Percentiles rank a stretch among this genome's conserved stretches.
Conservation (phyloP, 2,113 vertebrate genomes). For the Brachirus orientalis region DNA sequence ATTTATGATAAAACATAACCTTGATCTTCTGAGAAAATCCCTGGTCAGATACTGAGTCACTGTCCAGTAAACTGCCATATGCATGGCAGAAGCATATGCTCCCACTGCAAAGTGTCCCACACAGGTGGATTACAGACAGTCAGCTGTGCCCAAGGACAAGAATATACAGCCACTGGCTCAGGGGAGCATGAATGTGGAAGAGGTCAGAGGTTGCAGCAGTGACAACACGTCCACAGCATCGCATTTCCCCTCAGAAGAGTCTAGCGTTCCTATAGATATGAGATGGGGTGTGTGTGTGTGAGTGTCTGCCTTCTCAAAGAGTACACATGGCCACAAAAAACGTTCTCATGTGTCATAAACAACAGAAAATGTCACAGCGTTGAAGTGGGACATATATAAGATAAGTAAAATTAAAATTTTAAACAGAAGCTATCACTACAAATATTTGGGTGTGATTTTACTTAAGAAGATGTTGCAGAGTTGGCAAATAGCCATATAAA, state of each 20-base stretch:
- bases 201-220: slow-evolving; percentile 42
- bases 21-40: slow-evolving; percentile 35
- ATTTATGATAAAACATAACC: slow-evolving; percentile 15
- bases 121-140: slow-evolving; percentile 52
- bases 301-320: too few relatives aligned
- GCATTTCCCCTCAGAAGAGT: slow-evolving; percentile 30
- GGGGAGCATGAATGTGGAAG: slow-evolving; percentile 32
- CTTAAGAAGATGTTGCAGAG: too few relatives aligned
- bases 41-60: slow-evolving; percentile 29
- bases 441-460: too few relatives aligned
- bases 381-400: too few relatives aligned
- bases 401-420: too few relatives aligned
- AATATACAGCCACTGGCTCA: slow-evolving; percentile 29
- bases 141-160: slow-evolving; percentile 26
- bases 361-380: too few relatives aligned
- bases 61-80: slow-evolving; percentile 5
- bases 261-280: slow-evolving; percentile 17
- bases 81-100: slow-evolving; percentile 12
- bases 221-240: slow-evolving; percentile 40
- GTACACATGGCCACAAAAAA: too few relatives aligned
- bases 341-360: too few relatives aligned
- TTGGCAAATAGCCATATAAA: too few relatives aligned
- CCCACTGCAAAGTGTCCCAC: slow-evolving; percentile 16
- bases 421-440: too few relatives aligned
- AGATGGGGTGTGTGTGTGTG: too few relatives aligned